phyloP scores from a whole-genome alignment of 1,140 invertebrate genomes.

The Harpegnathos saltator region DNA sequence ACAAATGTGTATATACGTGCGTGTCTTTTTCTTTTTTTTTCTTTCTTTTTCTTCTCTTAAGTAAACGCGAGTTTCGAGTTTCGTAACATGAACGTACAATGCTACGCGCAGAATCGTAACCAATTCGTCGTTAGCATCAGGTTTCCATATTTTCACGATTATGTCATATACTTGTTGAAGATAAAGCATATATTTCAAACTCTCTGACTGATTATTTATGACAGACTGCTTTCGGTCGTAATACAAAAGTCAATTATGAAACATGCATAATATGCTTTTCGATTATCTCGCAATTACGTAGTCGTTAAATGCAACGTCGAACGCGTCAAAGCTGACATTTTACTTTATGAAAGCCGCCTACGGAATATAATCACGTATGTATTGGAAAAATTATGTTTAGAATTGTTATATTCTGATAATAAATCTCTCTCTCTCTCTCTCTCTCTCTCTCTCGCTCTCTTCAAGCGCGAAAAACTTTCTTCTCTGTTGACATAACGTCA shows the following conservation, averaged over 20 bases:
- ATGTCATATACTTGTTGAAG: not conserved
- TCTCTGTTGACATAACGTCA: not conserved
- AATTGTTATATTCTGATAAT: not conserved
- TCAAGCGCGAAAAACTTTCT: not conserved
- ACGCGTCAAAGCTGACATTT: conserved; percentile 25
- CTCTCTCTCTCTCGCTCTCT: no score
- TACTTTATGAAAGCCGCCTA: conserved; percentile 7
- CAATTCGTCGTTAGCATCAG: conserved; percentile 29
- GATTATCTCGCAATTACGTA: conserved; percentile 43
- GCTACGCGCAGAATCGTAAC: not conserved
- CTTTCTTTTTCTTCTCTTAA: conserved; percentile 8
- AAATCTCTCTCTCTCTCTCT: no score
- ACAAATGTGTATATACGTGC: no score
- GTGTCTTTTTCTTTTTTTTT: no score
- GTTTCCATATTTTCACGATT: conserved; percentile 47
- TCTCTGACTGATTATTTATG: conserved; percentile 38
- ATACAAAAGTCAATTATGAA: conserved; percentile 43
- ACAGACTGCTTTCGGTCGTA: conserved; percentile 10
- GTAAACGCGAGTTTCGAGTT: not conserved
- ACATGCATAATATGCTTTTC: conserved; percentile 48
- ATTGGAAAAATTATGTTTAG: not conserved
- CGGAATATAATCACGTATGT: conserved; percentile 1
- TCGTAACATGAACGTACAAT: no score
- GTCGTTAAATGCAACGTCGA: not conserved
- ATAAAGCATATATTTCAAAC: conserved; percentile 13